Conservation (phyloP, 2,113 vertebrate genomes). For the Nothobranchius furzeri region DNA sequence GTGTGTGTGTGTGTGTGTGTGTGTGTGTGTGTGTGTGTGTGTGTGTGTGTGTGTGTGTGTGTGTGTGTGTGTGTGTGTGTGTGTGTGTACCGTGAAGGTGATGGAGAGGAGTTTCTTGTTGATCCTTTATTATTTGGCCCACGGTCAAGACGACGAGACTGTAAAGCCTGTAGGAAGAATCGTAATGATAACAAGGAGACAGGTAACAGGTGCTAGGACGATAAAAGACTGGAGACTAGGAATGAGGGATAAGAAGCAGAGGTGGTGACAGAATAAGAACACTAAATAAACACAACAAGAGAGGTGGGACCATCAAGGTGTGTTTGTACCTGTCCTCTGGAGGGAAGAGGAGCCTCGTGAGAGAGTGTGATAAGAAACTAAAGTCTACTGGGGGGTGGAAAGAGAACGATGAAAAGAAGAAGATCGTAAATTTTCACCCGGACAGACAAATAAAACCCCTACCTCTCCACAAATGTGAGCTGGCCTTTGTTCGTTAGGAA, state of each 20-base stretch:
- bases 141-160: slow-evolving; percentile 36
- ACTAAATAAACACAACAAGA: slow-evolving; percentile 43
- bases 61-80: slow-evolving; percentile 57
- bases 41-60: slow-evolving; percentile 64
- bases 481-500: slow-evolving; percentile 63
- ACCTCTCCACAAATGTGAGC: slow-evolving; percentile 61
- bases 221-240: slow-evolving; percentile 39
- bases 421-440: slow-evolving; percentile 78
- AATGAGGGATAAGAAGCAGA: slow-evolving; percentile 11
- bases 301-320: slow-evolving; percentile 48
- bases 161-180: slow-evolving; percentile 37
- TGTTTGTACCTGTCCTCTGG: slow-evolving; percentile 63
- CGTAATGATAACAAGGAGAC: slow-evolving; percentile 17
- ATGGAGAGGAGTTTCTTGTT: slow-evolving; percentile 73
- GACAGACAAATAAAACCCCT: slow-evolving; percentile 79
- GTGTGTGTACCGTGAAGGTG: slow-evolving; percentile 78
- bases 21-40: slow-evolving; percentile 35
- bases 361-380: slow-evolving; percentile 67
- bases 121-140: slow-evolving; percentile 77
- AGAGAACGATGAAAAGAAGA: slow-evolving; percentile 70
- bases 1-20: slow-evolving; percentile 1
- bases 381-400: slow-evolving; percentile 59
- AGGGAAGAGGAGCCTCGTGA: slow-evolving; percentile 77
- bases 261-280: slow-evolving; percentile 16
- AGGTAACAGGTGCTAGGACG: slow-evolving; percentile 43